Conservation (phyloP, 2,888 invertebrate species). For the Drosophila demipolita region DNA sequence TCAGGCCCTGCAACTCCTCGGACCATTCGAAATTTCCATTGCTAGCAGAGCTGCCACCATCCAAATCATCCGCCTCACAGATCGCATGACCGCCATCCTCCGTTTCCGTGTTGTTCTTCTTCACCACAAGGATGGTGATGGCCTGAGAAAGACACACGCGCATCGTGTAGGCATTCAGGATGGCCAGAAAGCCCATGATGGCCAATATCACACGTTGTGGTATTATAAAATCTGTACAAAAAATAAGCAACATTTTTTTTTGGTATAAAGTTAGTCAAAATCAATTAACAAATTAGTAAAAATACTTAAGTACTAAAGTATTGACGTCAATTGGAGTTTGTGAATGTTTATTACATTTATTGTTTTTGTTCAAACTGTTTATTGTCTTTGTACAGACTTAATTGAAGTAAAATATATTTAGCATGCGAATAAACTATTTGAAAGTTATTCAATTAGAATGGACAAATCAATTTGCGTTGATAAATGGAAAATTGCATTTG, state of each 20-base stretch:
- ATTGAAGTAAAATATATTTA: conserved; percentile 44
- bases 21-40: conserved; percentile 87
- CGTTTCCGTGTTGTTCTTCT: conserved; percentile 68
- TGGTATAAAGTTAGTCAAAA: conserved; percentile 5
- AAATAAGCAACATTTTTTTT: conserved; percentile 14
- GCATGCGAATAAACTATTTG: conserved; percentile 62
- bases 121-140: conserved; percentile 89
- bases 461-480: conserved; percentile 63
- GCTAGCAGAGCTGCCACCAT: conserved; percentile 19
- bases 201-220: conserved; percentile 89
- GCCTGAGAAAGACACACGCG: conserved; percentile 90
- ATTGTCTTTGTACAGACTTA: conserved; percentile 20
- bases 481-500: conserved; percentile 65
- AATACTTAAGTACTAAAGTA: conserved; percentile 8
- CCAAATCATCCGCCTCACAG: conserved; percentile 74
- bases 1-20: conserved; percentile 90
- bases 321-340: conserved; percentile 45
- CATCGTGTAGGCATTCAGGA: conserved; percentile 91
- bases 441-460: conserved; percentile 61
- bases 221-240: conserved; percentile 76
- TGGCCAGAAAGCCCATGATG: conserved; percentile 90
- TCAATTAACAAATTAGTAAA: conserved; percentile 7
- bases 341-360: background rate
- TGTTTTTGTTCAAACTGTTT: background rate
- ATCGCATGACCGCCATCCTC: conserved; percentile 52